Evolutionary conservation across 2,113 vertebrate species (phyloP).

Genomic region (Colius striatus): DNA sequence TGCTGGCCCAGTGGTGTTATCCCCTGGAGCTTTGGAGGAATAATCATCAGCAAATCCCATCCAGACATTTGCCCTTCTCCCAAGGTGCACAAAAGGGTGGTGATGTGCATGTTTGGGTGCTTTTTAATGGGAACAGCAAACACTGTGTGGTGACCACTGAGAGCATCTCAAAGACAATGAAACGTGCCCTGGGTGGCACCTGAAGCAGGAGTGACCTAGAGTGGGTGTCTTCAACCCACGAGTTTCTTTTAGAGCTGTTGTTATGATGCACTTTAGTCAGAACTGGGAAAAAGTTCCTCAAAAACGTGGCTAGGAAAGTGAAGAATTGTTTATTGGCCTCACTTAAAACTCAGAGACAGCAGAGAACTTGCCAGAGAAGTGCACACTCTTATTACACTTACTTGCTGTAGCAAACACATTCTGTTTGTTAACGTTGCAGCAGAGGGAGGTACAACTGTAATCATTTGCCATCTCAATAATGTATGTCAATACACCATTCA

Average conservation of each 20-base stretch:
- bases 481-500: slow-evolving; percentile 47
- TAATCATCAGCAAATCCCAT: neutral
- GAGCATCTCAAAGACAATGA: neutral
- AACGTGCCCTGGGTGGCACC: neutral
- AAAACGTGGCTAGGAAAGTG: neutral
- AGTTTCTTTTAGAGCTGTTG: neutral
- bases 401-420: neutral
- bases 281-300: neutral
- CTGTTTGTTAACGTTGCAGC: slow-evolving; percentile 45
- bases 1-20: neutral
- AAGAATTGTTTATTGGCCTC: neutral
- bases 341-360: neutral
- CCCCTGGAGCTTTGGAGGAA: neutral
- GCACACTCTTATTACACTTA: neutral
- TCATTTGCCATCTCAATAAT: slow-evolving; percentile 50
- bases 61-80: neutral
- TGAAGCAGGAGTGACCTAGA: neutral
- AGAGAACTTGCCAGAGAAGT: neutral
- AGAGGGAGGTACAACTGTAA: slow-evolving; percentile 8
- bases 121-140: neutral
- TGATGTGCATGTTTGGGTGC: neutral
- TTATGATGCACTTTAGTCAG: neutral
- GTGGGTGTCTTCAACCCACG: neutral
- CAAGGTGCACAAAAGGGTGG: neutral
- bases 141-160: neutral